Percentiles rank a stretch among this genome's conserved stretches.
These are phyloP conservation scores for Tachycineta bicolor DNA, from an alignment of 2,113 vertebrate species.

Conservation along the genomic window DNA sequence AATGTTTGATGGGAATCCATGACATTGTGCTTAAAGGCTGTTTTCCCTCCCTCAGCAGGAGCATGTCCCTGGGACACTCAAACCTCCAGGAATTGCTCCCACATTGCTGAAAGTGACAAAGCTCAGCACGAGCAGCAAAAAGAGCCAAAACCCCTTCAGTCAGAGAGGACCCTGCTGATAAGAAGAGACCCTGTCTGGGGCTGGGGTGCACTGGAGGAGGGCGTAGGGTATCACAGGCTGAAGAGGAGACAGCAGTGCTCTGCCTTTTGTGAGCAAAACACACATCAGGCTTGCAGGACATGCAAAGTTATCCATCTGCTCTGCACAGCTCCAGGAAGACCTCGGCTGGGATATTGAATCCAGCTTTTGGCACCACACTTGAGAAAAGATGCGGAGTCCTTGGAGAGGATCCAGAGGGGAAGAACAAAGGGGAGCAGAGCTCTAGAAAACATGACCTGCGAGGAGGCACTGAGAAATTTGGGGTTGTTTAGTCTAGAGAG, in stretches of 20 bases:
- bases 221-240: background rate
- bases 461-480: slow-evolving; percentile 8
- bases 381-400: slow-evolving; percentile 40
- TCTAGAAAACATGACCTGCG: slow-evolving; percentile 63
- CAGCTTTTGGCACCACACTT: slow-evolving; percentile 61
- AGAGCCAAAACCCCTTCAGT: background rate
- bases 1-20: background rate
- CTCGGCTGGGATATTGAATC: slow-evolving; percentile 41
- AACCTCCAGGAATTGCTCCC: background rate
- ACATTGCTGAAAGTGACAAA: background rate
- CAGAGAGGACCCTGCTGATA: background rate
- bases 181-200: background rate
- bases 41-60: background rate
- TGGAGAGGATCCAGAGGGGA: slow-evolving; percentile 50
- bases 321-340: slow-evolving; percentile 32
- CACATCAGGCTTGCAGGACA: background rate
- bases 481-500: slow-evolving; percentile 63
- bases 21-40: background rate
- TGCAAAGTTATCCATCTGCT: slow-evolving; percentile 52
- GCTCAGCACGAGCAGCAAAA: background rate
- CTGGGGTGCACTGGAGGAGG: background rate
- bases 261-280: background rate
- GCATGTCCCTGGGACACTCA: background rate
- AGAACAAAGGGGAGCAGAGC: slow-evolving; percentile 49
- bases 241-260: background rate